Percentiles rank a stretch among this genome's conserved stretches.
These are phyloP conservation scores for Trigoniulus corallinus DNA, from an alignment of 1,140 invertebrate species.

Conservation along the genomic window DNA sequence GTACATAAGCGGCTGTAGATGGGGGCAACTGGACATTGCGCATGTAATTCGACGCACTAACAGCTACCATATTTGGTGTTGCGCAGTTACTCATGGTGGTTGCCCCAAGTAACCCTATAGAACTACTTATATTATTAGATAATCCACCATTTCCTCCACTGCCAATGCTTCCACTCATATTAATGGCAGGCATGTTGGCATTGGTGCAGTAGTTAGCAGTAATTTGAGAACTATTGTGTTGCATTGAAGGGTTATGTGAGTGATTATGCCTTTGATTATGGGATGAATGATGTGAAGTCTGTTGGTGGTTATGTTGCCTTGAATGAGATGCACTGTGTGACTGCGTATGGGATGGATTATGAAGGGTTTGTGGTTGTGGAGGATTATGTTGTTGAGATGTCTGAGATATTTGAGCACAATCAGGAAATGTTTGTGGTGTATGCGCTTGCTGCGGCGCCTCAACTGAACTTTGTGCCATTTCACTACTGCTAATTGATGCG, in stretches of 20 bases:
- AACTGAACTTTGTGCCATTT: conserved; percentile 44
- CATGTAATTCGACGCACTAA: conserved; percentile 29
- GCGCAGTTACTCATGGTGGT: background rate
- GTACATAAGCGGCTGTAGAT: conserved; percentile 4
- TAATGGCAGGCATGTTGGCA: background rate
- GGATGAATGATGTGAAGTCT: background rate
- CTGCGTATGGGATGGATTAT: background rate
- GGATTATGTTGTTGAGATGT: conserved; percentile 25
- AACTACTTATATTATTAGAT: background rate
- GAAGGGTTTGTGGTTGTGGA: conserved; percentile 22
- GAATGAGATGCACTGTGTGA: background rate
- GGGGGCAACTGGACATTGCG: conserved; percentile 16
- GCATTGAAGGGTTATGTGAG: background rate
- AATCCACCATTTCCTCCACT: background rate
- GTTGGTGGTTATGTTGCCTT: background rate
- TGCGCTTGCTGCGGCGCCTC: conserved; percentile 17
- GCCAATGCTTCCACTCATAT: background rate
- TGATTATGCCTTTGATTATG: background rate
- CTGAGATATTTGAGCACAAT: conserved; percentile 20
- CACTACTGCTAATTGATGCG: conserved; percentile 59
- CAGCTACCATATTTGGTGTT: conserved; percentile 19
- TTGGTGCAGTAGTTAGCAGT: background rate
- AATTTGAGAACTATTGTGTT: background rate
- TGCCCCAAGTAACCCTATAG: background rate
- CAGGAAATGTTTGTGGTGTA: conserved; percentile 38